A percentile compares a stretch with the other conserved stretches of the same genome.
phyloP scores from a whole-genome alignment of 2,888 invertebrate species.

The Pristionchus japonicus region DNA sequence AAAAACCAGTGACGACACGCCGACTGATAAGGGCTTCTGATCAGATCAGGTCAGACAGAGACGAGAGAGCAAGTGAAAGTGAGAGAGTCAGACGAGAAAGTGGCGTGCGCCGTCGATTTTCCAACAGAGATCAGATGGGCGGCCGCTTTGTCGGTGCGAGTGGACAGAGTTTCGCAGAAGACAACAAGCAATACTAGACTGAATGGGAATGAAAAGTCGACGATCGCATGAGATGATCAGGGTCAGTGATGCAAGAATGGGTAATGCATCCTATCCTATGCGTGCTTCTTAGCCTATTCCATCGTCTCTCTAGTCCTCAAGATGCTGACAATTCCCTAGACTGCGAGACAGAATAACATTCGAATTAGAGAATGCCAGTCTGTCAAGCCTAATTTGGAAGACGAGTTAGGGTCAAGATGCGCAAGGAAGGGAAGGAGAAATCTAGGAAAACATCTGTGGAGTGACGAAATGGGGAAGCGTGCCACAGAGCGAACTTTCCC shows the following conservation, averaged over 20 bases:
- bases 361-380: not conserved
- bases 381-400: not conserved
- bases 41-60: not conserved
- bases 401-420: not conserved
- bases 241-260: too few relatives aligned
- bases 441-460: not conserved
- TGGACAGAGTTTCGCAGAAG: not conserved
- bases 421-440: not conserved
- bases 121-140: slow-evolving; percentile 29
- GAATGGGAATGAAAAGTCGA: not conserved
- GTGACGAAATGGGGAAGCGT: not conserved
- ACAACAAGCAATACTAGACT: not conserved
- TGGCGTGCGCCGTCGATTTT: not conserved
- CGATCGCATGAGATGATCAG: not conserved
- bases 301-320: too few relatives aligned
- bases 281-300: too few relatives aligned
- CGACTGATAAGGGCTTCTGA: not conserved
- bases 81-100: slow-evolving; percentile 27
- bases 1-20: not conserved
- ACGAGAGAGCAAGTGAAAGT: not conserved
- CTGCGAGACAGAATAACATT: not conserved
- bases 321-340: too few relatives aligned
- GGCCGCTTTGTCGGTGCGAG: slow-evolving; percentile 6
- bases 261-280: too few relatives aligned
- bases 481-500: not conserved